Conservation (phyloP, 2,113 vertebrate species). For the Rhea pennata region DNA sequence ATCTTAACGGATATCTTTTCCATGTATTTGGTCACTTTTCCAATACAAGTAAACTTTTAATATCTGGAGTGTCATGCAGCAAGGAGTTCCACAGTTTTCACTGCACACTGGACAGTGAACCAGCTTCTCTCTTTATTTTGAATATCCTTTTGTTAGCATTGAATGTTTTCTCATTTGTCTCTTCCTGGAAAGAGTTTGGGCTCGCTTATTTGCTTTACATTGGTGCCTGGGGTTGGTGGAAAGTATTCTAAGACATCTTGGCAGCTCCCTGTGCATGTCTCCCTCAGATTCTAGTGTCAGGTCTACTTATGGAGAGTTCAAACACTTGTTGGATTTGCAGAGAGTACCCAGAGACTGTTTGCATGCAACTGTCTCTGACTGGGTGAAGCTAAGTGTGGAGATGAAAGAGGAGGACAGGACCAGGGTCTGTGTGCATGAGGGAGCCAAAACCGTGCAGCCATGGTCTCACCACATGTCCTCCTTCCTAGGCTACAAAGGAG, state of each 20-base stretch:
- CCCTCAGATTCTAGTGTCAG: background rate
- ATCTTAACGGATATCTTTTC: background rate
- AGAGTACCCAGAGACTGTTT: background rate
- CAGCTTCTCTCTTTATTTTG: background rate
- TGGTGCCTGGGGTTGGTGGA: background rate
- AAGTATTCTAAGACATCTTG: background rate
- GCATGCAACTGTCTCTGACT: background rate
- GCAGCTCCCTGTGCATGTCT: background rate
- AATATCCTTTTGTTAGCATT: background rate
- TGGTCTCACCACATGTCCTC: background rate
- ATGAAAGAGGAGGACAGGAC: background rate
- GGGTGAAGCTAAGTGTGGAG: background rate
- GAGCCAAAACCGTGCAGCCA: background rate
- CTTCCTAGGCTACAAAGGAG: constrained; percentile 78
- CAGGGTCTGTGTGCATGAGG: background rate
- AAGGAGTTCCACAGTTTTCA: background rate
- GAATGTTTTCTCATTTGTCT: background rate
- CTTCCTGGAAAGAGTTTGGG: background rate
- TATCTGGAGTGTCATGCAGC: background rate
- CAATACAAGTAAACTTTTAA: background rate
- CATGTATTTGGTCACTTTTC: background rate
- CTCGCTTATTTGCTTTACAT: background rate
- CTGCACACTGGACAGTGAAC: background rate
- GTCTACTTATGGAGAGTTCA: background rate
- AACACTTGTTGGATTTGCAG: background rate